Evolutionary conservation across 2,888 invertebrate genomes (phyloP).

Genomic region (Cephus nigrinus): DNA sequence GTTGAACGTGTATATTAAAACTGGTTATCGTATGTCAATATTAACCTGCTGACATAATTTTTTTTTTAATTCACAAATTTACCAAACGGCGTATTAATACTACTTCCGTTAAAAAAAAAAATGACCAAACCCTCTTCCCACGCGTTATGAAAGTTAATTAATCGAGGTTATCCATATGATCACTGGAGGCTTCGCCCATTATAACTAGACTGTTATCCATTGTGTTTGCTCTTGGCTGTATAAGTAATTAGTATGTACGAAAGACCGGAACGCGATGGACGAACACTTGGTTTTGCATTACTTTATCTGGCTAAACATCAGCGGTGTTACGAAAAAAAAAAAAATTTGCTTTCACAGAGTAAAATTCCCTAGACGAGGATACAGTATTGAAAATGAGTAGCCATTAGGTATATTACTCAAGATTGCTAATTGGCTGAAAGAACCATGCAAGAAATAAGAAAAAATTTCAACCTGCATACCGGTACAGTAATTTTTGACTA

Average conservation of each 20-base stretch:
- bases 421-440: not conserved
- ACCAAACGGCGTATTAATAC: not conserved
- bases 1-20: not conserved
- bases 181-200: not conserved
- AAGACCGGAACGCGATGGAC: conserved; percentile 1
- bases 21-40: not conserved
- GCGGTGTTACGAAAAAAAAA: not conserved
- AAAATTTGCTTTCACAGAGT: not conserved
- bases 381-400: not conserved
- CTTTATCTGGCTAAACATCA: not conserved
- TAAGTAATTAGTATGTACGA: conserved; percentile 2
- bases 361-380: not conserved
- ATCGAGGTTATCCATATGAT: not conserved
- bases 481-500: not conserved
- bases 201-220: conserved; percentile 7
- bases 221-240: not conserved
- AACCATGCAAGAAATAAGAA: not conserved
- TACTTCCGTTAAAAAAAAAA: not conserved
- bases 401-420: not conserved
- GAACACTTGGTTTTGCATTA: not conserved
- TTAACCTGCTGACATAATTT: not conserved
- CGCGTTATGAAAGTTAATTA: not conserved
- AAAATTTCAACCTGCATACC: not conserved
- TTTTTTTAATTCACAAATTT: not conserved
- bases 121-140: not conserved